A percentile compares a stretch with the other conserved stretches of the same genome.
phyloP scores from a whole-genome alignment of 2,888 invertebrate genomes.

The Drosophila setosimentum region DNA sequence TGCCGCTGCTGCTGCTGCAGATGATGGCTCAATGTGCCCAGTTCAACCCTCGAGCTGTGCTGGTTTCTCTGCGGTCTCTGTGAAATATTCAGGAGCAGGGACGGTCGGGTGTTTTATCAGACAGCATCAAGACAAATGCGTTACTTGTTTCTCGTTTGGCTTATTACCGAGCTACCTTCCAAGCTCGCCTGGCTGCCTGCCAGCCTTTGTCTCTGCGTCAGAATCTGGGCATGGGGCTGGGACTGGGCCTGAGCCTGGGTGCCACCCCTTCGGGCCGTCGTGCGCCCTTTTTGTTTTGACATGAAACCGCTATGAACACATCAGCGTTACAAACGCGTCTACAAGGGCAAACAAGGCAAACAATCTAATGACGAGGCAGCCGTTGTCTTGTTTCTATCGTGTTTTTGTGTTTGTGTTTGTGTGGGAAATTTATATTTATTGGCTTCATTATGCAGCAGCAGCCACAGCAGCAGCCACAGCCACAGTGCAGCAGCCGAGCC shows the following conservation, averaged over 20 bases:
- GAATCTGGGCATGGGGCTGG: neutral
- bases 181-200: slow-evolving; percentile 30
- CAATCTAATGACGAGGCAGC: slow-evolving; percentile 75
- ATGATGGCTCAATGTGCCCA: slow-evolving; percentile 58
- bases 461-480: slow-evolving; percentile 32
- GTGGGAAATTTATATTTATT: slow-evolving; percentile 81
- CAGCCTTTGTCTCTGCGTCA: slow-evolving; percentile 14
- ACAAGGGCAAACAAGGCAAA: slow-evolving; percentile 73
- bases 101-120: slow-evolving; percentile 64
- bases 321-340: slow-evolving; percentile 79
- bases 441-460: slow-evolving; percentile 77
- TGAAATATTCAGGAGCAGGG: neutral
- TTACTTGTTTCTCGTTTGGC: slow-evolving; percentile 81
- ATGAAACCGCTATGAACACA: slow-evolving; percentile 84
- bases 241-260: slow-evolving; percentile 1
- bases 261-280: slow-evolving; percentile 27
- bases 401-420: slow-evolving; percentile 47
- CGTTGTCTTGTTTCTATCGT: slow-evolving; percentile 51
- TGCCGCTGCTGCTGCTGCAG: slow-evolving; percentile 8
- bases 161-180: slow-evolving; percentile 80
- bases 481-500: slow-evolving; percentile 3
- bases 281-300: slow-evolving; percentile 83
- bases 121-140: slow-evolving; percentile 81
- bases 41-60: slow-evolving; percentile 63
- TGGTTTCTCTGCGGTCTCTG: slow-evolving; percentile 33